phyloP scores from a whole-genome alignment of 2,888 invertebrate species.

The Rhagonycha fulva region DNA sequence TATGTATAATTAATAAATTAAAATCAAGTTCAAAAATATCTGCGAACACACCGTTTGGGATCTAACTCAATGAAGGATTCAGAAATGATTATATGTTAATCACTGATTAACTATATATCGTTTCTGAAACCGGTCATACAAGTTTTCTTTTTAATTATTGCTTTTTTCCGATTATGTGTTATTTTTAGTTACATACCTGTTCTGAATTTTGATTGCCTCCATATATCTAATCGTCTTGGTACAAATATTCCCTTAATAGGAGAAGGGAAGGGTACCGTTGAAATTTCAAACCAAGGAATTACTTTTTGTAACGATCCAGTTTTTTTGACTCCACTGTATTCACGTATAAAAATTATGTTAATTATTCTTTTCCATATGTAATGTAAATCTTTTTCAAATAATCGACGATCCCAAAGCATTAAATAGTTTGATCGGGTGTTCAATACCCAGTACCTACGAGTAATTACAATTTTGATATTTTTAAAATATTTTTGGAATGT shows the following conservation, averaged over 20 bases:
- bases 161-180: neutral
- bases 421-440: slow-evolving; percentile 74
- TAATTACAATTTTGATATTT: too few species aligned
- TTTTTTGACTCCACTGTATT: slow-evolving; percentile 51
- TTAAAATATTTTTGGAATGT: too few species aligned
- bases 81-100: too few species aligned
- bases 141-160: too few species aligned
- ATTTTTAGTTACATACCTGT: slow-evolving; percentile 49
- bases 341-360: slow-evolving; percentile 72
- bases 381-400: slow-evolving; percentile 67
- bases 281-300: slow-evolving; percentile 69
- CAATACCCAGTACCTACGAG: slow-evolving; percentile 65
- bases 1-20: neutral
- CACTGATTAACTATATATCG: too few species aligned
- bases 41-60: too few species aligned
- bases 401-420: slow-evolving; percentile 69
- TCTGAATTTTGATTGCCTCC: slow-evolving; percentile 67
- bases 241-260: slow-evolving; percentile 61
- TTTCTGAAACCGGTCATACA: too few species aligned
- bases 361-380: slow-evolving; percentile 80
- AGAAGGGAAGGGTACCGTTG: slow-evolving; percentile 76
- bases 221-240: slow-evolving; percentile 67
- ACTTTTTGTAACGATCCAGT: slow-evolving; percentile 40
- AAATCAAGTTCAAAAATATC: neutral
- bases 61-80: too few species aligned